phyloP scores from a whole-genome alignment of 2,888 invertebrate species.

The Monochamus alternatus region DNA sequence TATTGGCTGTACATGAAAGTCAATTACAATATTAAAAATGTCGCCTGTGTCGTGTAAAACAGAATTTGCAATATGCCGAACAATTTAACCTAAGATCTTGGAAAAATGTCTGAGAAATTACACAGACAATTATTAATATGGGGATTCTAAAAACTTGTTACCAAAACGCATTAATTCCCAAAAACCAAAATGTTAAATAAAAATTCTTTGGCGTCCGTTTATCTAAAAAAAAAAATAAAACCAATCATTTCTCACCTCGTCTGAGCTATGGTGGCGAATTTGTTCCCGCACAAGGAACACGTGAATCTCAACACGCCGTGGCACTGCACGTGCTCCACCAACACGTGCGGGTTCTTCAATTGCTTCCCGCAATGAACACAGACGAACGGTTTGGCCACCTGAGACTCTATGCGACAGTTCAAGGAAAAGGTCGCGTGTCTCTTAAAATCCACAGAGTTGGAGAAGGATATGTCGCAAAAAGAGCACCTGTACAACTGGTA shows the following conservation, averaged over 20 bases:
- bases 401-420: conserved; percentile 48
- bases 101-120: too few relatives aligned
- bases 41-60: too few relatives aligned
- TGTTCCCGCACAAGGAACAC: conserved; percentile 75
- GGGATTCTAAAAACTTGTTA: too few relatives aligned
- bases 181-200: too few relatives aligned
- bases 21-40: too few relatives aligned
- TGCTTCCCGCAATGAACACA: conserved; percentile 73
- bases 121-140: too few relatives aligned
- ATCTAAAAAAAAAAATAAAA: too few relatives aligned
- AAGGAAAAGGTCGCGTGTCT: conserved; percentile 65
- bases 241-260: conserved; percentile 59
- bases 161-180: too few relatives aligned
- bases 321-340: conserved; percentile 75
- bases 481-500: conserved; percentile 74
- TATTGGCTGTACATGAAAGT: too few relatives aligned
- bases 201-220: too few relatives aligned
- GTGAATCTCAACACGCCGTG: conserved; percentile 76
- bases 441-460: conserved; percentile 66
- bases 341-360: conserved; percentile 69
- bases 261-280: conserved; percentile 61
- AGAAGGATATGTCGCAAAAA: conserved; percentile 68
- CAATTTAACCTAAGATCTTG: too few relatives aligned
- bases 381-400: conserved; percentile 62
- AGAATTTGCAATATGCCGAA: too few relatives aligned